phyloP scores from a whole-genome alignment of 2,113 vertebrate genomes.

The Chaenocephalus aceratus region DNA sequence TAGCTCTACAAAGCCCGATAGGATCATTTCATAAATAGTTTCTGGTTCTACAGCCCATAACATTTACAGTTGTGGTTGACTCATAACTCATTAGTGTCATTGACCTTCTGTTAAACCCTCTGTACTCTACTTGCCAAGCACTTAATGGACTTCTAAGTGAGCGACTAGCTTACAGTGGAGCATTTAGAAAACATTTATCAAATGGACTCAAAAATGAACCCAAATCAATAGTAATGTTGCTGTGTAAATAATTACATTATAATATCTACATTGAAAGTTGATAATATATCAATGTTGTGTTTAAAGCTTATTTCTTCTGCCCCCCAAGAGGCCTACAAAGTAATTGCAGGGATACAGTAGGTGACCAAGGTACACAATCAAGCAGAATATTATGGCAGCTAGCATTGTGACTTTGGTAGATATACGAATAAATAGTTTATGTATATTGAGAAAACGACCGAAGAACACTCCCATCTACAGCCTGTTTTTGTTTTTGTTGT shows the following conservation, averaged over 20 bases:
- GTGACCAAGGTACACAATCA: not conserved
- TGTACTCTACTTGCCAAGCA: not conserved
- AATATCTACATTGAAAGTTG: not conserved
- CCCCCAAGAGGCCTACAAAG: not conserved
- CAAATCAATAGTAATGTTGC: not conserved
- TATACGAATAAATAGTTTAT: not conserved
- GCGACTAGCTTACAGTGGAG: not conserved
- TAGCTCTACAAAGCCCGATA: not conserved
- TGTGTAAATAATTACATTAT: not conserved
- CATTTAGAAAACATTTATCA: not conserved
- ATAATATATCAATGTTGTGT: not conserved
- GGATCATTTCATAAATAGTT: not conserved
- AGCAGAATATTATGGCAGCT: not conserved
- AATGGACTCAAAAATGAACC: not conserved
- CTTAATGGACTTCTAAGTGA: not conserved
- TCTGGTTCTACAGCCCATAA: not conserved
- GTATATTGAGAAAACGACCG: not conserved
- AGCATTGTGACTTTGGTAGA: not conserved
- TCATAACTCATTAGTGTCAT: not conserved
- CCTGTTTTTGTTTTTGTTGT: not conserved
- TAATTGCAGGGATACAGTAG: not conserved
- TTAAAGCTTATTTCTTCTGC: not conserved
- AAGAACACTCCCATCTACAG: not conserved
- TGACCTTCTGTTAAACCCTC: not conserved
- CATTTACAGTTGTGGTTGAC: not conserved